Base-by-base conservation (phyloP, 2,113 vertebrate genomes). In the Cryptomyrus ogoouensis region DNA sequence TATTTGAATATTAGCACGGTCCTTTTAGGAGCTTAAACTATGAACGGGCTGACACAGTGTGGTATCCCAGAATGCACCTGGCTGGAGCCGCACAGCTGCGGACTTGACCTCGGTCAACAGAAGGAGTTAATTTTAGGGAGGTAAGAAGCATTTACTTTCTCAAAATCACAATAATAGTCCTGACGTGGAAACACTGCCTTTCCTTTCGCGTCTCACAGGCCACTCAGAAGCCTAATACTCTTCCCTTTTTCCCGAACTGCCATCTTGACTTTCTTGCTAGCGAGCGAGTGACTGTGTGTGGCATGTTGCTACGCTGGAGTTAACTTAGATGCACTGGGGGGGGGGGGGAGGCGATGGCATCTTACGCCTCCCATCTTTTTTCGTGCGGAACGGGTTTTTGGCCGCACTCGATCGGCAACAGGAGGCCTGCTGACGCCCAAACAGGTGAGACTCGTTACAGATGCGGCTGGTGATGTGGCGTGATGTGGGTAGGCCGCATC, bases 391-490 rank as follows among this genome's bases (percentile, higher is more conserved):
- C 88, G 86, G 83, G 53, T 90, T 87, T 70, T 84, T 90, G 84
- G 88, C 66, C 83, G 17, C 56, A 19, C 88, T 52, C 58, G 88
- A 91, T 74, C 87, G 53, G 31, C 46, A 87, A 87, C 88, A 86
- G 88, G 88, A 77, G 90, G 66, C 50, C 53, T 27, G 70, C 39
- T 89, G 89, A 74, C 7, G 53, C 49, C 39, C 6, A 66, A 42
- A 89, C 84, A 91, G 89, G 89, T 91, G 90, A 84, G 58, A 70
- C 42, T 80, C 27, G 50, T 58, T 87, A 12, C 24, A 53, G 58
- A 47, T 44, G 47, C 24, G 44, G 58, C 44, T 15, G 17, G 31
- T 88, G 42, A 89, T 44, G 31, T 90, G 39, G n/a, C 39, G 39
- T 50, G 66, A 74, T 47, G 1, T 49, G 27, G 27, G 46, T 4